Evolutionary conservation across 1,140 invertebrate species (phyloP), one percentile per base, ranked within the genome.

Genomic region (Bombus waltoni): DNA sequence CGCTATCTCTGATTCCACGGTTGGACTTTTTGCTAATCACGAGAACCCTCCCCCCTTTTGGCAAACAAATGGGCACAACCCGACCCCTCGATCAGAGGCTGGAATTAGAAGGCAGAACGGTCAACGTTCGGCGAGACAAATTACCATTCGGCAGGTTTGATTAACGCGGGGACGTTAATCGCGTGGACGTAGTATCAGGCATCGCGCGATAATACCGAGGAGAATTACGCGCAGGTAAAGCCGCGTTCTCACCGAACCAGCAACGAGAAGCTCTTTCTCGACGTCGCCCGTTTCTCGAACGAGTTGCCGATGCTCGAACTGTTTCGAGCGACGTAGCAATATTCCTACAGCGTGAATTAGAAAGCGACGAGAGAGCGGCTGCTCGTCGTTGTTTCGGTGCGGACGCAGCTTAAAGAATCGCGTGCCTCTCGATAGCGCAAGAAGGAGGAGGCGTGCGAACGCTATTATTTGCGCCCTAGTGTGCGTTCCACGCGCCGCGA

Each of bases 401-500:
- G 28, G 9, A 62, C 66, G 59, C 22, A 44, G 38, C 40, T 15
- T 68, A 4, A 62, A 28, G 47, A 71, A 80, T 91, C 84, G 90
- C 90, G 90, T 91, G 88, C 78, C 75, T 84, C 74, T 81, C 83
- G 88, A 91, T 91, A 88, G 88, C 87, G 75, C 72, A 65, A 86
- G 79, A 32, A 32, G 53, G 84, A 85, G 80, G 44, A 84, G 88
- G 86, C 80, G 88, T 85, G 78, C 86, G 87, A 87, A 90, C 83
- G 86, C 71, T 65, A 82, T 80, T 80, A 90, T 79, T 77, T 40
- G 59, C 57, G 66, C 65, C 42, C 81, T 59, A 78, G 47, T 53
- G 47, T 22, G 47, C 8, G 47, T 53, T 18, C 47, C 18, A 53
- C 47, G 47, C 47, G 47, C 18, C 5, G 18, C 47, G 47, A 68